phyloP scores from a whole-genome alignment of 2,113 vertebrate genomes.

The Lophura nycthemera region DNA sequence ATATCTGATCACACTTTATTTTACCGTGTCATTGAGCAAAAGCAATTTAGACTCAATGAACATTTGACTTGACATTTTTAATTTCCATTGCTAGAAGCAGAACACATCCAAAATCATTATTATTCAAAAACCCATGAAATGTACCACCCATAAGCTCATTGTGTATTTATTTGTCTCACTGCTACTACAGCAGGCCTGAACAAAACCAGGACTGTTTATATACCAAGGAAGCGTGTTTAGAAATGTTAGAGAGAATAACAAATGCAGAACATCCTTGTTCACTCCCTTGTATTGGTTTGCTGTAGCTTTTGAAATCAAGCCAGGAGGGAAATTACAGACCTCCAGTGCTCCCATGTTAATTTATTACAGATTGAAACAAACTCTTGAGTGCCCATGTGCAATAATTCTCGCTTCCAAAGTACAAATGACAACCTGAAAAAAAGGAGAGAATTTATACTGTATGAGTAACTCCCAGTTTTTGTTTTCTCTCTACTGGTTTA shows the following conservation, averaged over 20 bases:
- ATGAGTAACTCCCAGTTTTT: conserved; percentile 19
- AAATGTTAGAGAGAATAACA: not conserved
- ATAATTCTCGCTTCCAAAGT: conserved; percentile 19
- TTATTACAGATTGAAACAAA: conserved; percentile 19
- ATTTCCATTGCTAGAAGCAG: not conserved
- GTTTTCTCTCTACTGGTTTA: conserved; percentile 34
- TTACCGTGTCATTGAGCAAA: not conserved
- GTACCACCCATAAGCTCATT: not conserved
- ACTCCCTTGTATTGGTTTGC: not conserved
- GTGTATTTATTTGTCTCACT: not conserved
- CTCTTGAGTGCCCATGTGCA: not conserved
- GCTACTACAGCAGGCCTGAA: not conserved
- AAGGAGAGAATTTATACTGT: not conserved
- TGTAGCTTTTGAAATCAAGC: not conserved
- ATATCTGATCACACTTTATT: not conserved
- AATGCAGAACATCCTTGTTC: not conserved
- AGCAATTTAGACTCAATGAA: not conserved
- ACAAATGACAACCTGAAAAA: not conserved
- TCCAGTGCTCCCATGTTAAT: not conserved
- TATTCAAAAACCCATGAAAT: not conserved
- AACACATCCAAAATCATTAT: not conserved
- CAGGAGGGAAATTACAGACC: not conserved
- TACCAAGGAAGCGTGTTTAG: not conserved
- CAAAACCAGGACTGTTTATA: not conserved
- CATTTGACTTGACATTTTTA: not conserved